Evolutionary conservation across 2,888 invertebrate genomes (phyloP).

Genomic region (Xylocampa areola): DNA sequence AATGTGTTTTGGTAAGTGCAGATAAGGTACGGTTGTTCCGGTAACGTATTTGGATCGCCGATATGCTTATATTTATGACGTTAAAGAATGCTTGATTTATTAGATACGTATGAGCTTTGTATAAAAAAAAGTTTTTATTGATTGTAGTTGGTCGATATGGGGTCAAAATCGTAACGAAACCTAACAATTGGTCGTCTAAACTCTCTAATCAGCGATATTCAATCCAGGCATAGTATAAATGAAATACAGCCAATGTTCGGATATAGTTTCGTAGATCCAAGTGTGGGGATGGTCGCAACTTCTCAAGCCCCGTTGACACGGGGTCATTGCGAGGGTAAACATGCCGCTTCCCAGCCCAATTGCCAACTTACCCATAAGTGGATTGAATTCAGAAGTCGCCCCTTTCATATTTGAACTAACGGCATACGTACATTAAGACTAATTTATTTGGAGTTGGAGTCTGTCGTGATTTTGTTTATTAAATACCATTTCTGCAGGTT

Average conservation of each 20-base stretch:
- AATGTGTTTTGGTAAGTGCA: conserved; percentile 35
- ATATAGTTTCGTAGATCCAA: conserved; percentile 63
- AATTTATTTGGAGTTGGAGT: conserved; percentile 34
- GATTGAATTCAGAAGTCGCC: conserved; percentile 75
- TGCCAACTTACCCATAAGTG: conserved; percentile 80
- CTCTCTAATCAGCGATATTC: conserved; percentile 41
- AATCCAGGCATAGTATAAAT: conserved; percentile 50
- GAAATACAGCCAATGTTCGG: conserved; percentile 48
- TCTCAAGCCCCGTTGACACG: conserved; percentile 73
- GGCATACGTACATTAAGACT: conserved; percentile 46
- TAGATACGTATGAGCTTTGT: too few species aligned
- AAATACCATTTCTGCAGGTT: too few species aligned
- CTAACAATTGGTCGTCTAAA: conserved; percentile 43
- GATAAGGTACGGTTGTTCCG: background rate
- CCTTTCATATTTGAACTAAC: conserved; percentile 56
- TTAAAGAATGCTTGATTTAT: too few species aligned
- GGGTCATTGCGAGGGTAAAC: conserved; percentile 80
- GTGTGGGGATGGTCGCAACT: conserved; percentile 66
- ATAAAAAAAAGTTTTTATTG: too few species aligned
- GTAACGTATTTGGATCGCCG: too few species aligned
- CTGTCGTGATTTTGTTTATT: conserved; percentile 14
- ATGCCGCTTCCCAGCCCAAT: conserved; percentile 76
- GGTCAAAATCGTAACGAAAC: conserved; percentile 26
- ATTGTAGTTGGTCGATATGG: too few species aligned
- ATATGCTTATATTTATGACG: background rate